phyloP scores from a whole-genome alignment of 2,113 vertebrate genomes.

The Atrichornis clamosus region DNA sequence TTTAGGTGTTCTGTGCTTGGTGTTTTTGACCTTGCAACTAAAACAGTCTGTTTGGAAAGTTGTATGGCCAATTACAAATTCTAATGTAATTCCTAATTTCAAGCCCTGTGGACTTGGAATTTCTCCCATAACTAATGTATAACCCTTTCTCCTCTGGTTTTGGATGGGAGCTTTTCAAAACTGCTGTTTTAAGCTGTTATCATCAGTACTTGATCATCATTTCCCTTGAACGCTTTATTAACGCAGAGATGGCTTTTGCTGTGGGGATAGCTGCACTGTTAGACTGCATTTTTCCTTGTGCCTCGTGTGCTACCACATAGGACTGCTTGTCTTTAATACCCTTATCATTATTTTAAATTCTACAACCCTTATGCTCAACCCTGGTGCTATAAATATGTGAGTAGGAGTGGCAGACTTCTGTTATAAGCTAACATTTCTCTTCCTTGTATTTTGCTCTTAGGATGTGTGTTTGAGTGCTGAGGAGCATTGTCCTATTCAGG shows the following conservation, averaged over 20 bases:
- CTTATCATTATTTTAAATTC: neutral
- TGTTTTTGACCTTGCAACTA: neutral
- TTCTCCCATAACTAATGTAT: neutral
- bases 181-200: neutral
- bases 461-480: neutral
- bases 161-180: neutral
- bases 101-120: neutral
- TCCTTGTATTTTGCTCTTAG: slow-evolving; percentile 13
- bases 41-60: neutral
- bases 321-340: slow-evolving; percentile 1
- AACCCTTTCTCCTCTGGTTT: neutral
- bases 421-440: neutral
- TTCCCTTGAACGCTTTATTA: neutral
- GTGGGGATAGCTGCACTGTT: neutral
- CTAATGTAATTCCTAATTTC: neutral
- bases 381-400: slow-evolving; percentile 33
- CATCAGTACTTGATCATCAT: neutral
- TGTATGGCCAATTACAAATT: neutral
- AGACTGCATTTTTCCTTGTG: neutral
- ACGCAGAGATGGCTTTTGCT: neutral
- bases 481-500: neutral
- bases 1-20: neutral
- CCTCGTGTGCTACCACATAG: neutral
- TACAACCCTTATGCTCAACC: neutral
- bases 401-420: slow-evolving; percentile 55